phyloP scores from a whole-genome alignment of 2,888 invertebrate species.

The Cynaeus angustus region DNA sequence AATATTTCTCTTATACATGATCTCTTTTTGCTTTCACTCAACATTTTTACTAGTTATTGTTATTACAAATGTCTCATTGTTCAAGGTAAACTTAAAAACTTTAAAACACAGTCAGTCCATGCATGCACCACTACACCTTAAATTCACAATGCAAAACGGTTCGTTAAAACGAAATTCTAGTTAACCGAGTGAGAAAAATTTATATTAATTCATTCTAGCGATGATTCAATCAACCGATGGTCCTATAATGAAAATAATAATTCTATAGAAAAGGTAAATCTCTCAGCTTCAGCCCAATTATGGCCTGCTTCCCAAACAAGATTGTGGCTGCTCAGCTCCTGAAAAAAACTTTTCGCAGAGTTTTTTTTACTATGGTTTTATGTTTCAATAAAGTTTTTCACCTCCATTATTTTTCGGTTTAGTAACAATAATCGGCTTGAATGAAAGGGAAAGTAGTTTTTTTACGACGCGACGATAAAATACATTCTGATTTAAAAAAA shows the following conservation, averaged over 20 bases:
- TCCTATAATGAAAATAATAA: too few relatives aligned
- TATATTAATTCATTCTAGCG: too few relatives aligned
- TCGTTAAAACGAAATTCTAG: too few relatives aligned
- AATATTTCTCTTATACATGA: too few relatives aligned
- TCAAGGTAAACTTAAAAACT: conserved; percentile 4
- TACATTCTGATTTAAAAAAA: not conserved
- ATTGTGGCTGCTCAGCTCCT: conserved; percentile 1
- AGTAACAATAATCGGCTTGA: not conserved
- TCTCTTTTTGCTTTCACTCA: not conserved
- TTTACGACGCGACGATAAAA: not conserved
- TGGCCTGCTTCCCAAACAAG: not conserved
- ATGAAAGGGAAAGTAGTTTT: not conserved
- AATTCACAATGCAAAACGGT: not conserved
- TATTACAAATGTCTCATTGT: not conserved
- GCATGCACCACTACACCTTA: not conserved
- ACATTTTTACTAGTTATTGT: too few relatives aligned
- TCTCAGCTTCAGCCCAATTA: not conserved
- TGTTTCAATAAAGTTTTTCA: not conserved
- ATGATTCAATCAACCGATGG: too few relatives aligned
- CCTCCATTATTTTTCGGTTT: not conserved
- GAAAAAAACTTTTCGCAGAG: conserved; percentile 1
- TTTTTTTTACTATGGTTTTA: not conserved
- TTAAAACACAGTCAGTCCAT: not conserved
- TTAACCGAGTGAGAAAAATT: too few relatives aligned
- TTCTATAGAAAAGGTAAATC: too few relatives aligned